Conservation (phyloP, 2,888 invertebrate genomes). For the Agapetus fuscipes region DNA sequence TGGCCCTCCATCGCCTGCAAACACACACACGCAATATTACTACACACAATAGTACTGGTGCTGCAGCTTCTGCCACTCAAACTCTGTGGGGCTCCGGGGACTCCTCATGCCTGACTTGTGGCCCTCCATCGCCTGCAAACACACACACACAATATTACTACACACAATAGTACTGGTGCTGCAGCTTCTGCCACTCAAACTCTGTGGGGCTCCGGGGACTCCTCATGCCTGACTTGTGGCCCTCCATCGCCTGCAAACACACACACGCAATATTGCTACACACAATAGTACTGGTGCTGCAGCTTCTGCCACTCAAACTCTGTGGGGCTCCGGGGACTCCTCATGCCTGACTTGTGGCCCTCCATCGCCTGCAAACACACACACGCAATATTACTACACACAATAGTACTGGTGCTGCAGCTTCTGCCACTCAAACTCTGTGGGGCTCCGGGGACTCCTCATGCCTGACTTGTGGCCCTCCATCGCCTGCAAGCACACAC, state of each 20-base stretch:
- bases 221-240: constrained; percentile 33
- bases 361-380: constrained; percentile 29
- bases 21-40: too few species aligned
- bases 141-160: too few species aligned
- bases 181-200: constrained; percentile 86
- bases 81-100: constrained; percentile 46
- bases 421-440: constrained; percentile 85
- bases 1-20: constrained; percentile 36
- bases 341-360: constrained; percentile 35
- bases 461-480: constrained; percentile 39
- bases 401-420: constrained; percentile 80
- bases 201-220: constrained; percentile 44
- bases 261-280: too few species aligned
- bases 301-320: constrained; percentile 88
- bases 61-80: constrained; percentile 88
- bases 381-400: too few species aligned
- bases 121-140: constrained; percentile 33
- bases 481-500: constrained; percentile 25
- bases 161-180: constrained; percentile 81
- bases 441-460: constrained; percentile 39
- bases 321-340: constrained; percentile 36
- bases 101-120: constrained; percentile 34
- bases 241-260: constrained; percentile 31
- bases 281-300: constrained; percentile 80
- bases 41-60: constrained; percentile 82